Evolutionary conservation across 2,113 vertebrate genomes (phyloP), one percentile per base, ranked within the genome.

Genomic region (Erpornis zantholeuca): DNA sequence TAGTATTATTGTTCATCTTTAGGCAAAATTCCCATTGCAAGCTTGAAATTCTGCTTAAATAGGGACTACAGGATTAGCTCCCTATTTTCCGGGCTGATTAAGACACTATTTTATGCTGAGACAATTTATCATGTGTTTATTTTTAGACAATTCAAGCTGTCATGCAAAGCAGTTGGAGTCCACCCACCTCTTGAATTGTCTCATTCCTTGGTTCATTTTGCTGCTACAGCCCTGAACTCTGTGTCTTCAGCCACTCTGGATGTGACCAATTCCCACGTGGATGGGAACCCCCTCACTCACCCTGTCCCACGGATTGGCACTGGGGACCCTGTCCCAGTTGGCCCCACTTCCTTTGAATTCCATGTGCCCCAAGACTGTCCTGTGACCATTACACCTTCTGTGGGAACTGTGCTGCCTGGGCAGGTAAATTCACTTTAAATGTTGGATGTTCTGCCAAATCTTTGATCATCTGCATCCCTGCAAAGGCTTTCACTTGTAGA

Each of bases 111-210:
- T 86, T 85, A 87, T 92, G 90, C 93, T 92, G 83, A 94, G 86
- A 96, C 91, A 95, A 82, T 97, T 96, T 96, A 84, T 92, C 86
- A 54, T 96, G 47, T 86, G 77, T 93, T 91, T 96, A 92, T 92
- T 94, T 95, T 84, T 96, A 99, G 99, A 97, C 98, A 98, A 90
- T 99, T 99, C 97, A 97, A 90, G 91, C 86, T 99, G 89, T 97
- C 97, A 12, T 99, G 99, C 97, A 98, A 92, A 90, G 99, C 97
- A 1, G 89, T 98, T 81, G 99, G 98, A 4, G 97, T 99, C 75
- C 98, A 97, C 79, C 99, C 99, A 15, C 98, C 98, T 16, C 94
- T 99, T 95, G 97, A 98, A 95, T 98, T 99, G 77, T 99, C 99
- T 76, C 98, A 99, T 97, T 98, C 97, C 88, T 97, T 98, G 90